Evolutionary conservation across 2,797 vertebrate genomes (phyloP).

Genomic region (Salmo trutta): DNA sequence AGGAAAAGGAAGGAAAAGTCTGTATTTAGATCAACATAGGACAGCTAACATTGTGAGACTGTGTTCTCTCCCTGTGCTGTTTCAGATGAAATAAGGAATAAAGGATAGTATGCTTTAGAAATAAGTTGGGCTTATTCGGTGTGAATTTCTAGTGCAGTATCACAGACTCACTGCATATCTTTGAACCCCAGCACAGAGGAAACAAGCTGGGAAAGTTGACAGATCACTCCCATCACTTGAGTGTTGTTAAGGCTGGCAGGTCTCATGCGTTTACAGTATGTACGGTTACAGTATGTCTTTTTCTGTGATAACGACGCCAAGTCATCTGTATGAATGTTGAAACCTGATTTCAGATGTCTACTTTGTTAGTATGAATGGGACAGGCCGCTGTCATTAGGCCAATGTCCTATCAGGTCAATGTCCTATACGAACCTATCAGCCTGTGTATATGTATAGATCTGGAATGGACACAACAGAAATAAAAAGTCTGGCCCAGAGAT

Average conservation of each 20-base stretch:
- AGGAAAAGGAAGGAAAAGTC: background rate
- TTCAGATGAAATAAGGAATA: background rate
- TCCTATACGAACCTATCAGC: conserved; percentile 32
- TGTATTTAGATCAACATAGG: background rate
- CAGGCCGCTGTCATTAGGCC: background rate
- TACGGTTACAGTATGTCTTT: background rate
- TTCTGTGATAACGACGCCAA: conserved; percentile 19
- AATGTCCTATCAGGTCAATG: background rate
- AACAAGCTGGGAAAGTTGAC: conserved; percentile 27
- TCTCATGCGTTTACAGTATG: conserved; percentile 1
- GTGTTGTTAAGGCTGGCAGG: conserved; percentile 21
- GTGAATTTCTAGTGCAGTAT: no score
- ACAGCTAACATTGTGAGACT: background rate
- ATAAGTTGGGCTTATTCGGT: background rate
- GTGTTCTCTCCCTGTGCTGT: background rate
- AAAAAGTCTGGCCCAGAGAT: conserved; percentile 33
- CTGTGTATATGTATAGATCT: conserved; percentile 15
- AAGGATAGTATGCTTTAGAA: conserved; percentile 16
- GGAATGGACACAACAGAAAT: conserved; percentile 42
- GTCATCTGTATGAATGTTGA: conserved; percentile 9
- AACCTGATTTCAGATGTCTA: conserved; percentile 19
- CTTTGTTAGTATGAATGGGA: background rate
- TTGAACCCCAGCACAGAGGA: conserved; percentile 37
- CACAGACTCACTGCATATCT: conserved; percentile 32
- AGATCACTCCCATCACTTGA: conserved; percentile 38